Base-by-base conservation (phyloP, 2,797 vertebrate genomes). In the Phoeniculus purpureus region DNA sequence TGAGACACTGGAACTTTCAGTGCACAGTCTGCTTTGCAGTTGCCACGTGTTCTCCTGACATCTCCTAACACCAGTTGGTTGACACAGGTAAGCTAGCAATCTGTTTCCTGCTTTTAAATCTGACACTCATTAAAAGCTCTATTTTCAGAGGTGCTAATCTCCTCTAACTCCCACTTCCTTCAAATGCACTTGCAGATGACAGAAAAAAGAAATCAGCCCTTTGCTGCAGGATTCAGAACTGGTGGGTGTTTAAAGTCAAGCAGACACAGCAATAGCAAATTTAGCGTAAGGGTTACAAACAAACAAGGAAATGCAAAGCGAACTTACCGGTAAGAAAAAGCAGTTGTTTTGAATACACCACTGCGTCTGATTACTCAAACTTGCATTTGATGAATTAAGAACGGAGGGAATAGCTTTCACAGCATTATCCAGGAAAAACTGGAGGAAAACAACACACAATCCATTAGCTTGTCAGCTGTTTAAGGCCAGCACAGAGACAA, bases 321-420 rank as follows among this genome's bases (percentile, higher is more conserved):
- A 90, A 98, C 99, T 99, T 97, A 99, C 99, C 88, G 99, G 99
- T 93, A 99, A 98, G 96, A 99, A 99, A 97, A 99, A 99, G 87
- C 98, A 98, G 96, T 98, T 98, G 96, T 97, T 98, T 96, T 94
- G 98, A 90, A 96, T 95, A 96, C 97, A 97, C 96, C 96, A 95
- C 67, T 71, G 95, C 58, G 95, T 97, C 93, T 98, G 98, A 81
- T 98, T 98, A 77, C 96, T 97, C 7, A 96, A 96, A 66, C 98
- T 99, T 92, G 97, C 92, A 87, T 99, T 99, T 89, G 99, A 98
- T 50, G 97, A 96, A 95, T 99, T 99, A 96, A 98, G 96, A 94
- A 97, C 74, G 29, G 97, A 90, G 66, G 96, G 91, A 52, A 96
- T 89, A 68, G 93, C 86, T 85, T 97, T 96, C 61, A 96, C 92